phyloP scores from a whole-genome alignment of 1,140 invertebrate species.

The Onthophagus taurus region DNA sequence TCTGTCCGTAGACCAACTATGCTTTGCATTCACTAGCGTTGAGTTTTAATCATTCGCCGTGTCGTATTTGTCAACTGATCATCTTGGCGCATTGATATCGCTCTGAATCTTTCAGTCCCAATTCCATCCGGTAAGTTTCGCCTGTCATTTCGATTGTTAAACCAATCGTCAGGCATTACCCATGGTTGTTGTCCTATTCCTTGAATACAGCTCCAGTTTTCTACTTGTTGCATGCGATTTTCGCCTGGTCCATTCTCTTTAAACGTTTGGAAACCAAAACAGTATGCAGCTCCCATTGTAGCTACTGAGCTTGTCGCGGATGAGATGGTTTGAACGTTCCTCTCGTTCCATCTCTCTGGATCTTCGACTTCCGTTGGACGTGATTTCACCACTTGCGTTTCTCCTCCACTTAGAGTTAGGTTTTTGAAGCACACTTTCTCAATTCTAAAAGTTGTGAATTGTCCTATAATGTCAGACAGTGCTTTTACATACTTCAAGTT shows the following conservation, averaged over 20 bases:
- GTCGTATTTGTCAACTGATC: no score
- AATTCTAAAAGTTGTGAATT: conserved; percentile 15
- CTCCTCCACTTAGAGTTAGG: conserved; percentile 13
- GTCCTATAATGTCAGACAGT: conserved; percentile 19
- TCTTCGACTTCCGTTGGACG: conserved; percentile 18
- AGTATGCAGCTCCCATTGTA: conserved; percentile 16
- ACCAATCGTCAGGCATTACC: no score
- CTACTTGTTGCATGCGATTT: background rate
- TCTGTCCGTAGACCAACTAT: no score
- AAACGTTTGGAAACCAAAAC: conserved; percentile 21
- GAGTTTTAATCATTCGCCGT: no score
- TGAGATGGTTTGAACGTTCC: conserved; percentile 15
- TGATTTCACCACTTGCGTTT: conserved; percentile 19
- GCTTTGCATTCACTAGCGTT: no score
- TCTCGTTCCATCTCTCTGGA: conserved; percentile 9
- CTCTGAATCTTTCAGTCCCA: no score
- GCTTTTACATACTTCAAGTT: conserved; percentile 20
- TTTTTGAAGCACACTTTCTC: conserved; percentile 25
- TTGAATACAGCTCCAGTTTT: conserved; percentile 18
- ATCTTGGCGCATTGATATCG: no score
- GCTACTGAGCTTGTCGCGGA: conserved; percentile 17
- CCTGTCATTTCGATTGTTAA: no score
- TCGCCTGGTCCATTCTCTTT: conserved; percentile 16
- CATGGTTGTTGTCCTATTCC: background rate
- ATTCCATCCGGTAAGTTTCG: no score